phyloP scores from a whole-genome alignment of 2,797 vertebrate genomes.

The Champsocephalus esox region DNA sequence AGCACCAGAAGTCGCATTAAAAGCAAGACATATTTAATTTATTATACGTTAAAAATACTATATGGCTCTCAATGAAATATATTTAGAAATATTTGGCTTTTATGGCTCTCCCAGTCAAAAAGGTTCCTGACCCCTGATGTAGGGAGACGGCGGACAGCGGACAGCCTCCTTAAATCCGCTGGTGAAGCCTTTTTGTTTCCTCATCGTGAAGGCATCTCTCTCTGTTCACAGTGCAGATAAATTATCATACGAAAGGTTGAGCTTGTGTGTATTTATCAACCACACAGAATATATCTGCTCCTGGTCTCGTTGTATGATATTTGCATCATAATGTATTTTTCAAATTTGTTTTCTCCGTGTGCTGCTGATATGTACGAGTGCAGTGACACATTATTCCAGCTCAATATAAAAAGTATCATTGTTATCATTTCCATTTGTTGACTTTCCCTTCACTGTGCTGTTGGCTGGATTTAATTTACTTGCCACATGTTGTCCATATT shows the following conservation, averaged over 20 bases:
- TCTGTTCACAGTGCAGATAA: constrained; percentile 5
- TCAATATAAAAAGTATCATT: constrained; percentile 9
- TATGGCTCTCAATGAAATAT: too few relatives aligned
- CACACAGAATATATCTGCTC: constrained; percentile 20
- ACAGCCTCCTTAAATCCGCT: constrained; percentile 7
- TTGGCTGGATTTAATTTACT: constrained; percentile 16
- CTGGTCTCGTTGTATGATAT: constrained; percentile 27
- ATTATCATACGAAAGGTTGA: constrained; percentile 4
- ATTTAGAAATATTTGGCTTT: too few relatives aligned
- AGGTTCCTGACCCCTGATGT: too few relatives aligned
- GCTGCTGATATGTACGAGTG: constrained; percentile 22
- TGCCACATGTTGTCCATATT: constrained; percentile 19
- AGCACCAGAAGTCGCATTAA: too few relatives aligned
- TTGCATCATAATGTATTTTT: constrained; percentile 49
- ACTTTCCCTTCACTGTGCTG: constrained; percentile 4
- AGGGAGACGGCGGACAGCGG: neutral
- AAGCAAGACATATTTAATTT: too few relatives aligned
- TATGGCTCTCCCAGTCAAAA: too few relatives aligned
- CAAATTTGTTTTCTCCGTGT: constrained; percentile 43
- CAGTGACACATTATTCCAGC: neutral
- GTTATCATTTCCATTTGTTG: constrained; percentile 31
- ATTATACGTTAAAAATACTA: too few relatives aligned
- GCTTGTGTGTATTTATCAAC: neutral
- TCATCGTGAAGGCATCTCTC: neutral
- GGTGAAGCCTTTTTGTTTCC: constrained; percentile 14